Base-by-base conservation (phyloP, 2,888 invertebrate genomes). In the Andrena bucephala region DNA sequence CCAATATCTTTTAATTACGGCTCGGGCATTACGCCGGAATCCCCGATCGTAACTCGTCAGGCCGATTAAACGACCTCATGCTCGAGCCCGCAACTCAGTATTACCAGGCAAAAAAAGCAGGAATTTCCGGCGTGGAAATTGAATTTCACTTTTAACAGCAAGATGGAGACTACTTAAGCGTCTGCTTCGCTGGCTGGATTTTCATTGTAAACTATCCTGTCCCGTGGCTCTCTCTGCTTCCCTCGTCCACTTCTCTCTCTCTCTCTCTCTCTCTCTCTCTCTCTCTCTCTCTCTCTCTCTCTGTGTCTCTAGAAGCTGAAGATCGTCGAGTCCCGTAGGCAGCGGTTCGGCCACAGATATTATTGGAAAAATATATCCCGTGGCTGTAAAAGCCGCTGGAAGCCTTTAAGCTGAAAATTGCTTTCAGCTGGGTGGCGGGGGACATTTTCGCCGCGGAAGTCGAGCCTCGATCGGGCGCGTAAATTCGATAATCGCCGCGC, bases 291-390 rank as follows among this genome's bases (percentile, higher is more conserved):
- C 8, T 77, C 42, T 42, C 42, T 42, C 16, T 16, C 42, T 20
- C 63, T 66, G 57, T 42, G 33, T 59, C 57, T 54, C 31, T 3
- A 20, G 29, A 73, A 27, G 69, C 67, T 36, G 24, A 42, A 59
- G 59, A 80, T 75, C 71, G 60, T 79, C 52, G 75, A 57, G 74
- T 68, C 66, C 78, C 78, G 62, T 77, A 86, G 85, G 80, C 81
- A 74, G 77, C 73, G 82, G 75, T 77, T 76, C 74, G 74, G 74
- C 70, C 75, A 73, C 71, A 73, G 81, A 88, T 88, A 85, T 86
- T 88, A 88, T 88, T 88, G 88, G 88, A 85, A 87, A 87, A 86
- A 86, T 86, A 87, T 88, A 88, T 87, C 84, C 27, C 57, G 85
- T 52, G 74, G 76, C 82, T 73, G 74, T 84, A 86, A 86, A 85